A percentile compares a stretch with the other conserved stretches of the same genome.
phyloP scores from a whole-genome alignment of 2,113 vertebrate genomes.

The Echinops telfairi region DNA sequence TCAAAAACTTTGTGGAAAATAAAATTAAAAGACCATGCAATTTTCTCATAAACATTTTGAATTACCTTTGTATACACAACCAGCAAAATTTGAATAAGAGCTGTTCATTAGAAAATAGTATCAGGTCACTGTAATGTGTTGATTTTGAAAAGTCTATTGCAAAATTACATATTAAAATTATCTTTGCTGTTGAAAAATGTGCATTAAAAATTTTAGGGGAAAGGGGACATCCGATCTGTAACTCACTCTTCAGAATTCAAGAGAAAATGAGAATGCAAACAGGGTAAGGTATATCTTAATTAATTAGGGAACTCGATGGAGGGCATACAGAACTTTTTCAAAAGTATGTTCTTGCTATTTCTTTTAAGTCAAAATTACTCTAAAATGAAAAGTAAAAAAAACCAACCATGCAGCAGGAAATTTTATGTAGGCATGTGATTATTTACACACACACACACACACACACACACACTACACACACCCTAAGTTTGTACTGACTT shows the following conservation, averaged over 20 bases:
- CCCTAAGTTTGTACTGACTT: constrained; percentile 42
- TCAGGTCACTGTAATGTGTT: background rate
- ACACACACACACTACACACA: background rate
- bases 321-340: background rate
- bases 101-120: background rate
- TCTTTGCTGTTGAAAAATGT: background rate
- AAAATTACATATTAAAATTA: background rate
- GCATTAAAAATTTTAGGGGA: background rate
- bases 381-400: constrained; percentile 39
- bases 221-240: background rate
- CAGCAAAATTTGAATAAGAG: background rate
- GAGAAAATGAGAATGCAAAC: background rate
- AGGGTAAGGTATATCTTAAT: background rate
- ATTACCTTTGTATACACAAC: background rate
- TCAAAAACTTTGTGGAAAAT: too few relatives aligned
- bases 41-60: too few relatives aligned
- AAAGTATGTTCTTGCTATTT: background rate
- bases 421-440: background rate
- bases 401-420: constrained; percentile 40
- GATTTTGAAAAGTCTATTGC: background rate
- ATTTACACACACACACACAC: constrained; percentile 35
- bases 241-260: constrained; percentile 18
- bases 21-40: too few relatives aligned
- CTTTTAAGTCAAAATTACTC: constrained; percentile 35
- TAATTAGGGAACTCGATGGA: background rate